Percentiles rank a stretch among this genome's conserved stretches.
phyloP scores from a whole-genome alignment of 2,113 vertebrate species.

The Mesoclemmys tuberculata region DNA sequence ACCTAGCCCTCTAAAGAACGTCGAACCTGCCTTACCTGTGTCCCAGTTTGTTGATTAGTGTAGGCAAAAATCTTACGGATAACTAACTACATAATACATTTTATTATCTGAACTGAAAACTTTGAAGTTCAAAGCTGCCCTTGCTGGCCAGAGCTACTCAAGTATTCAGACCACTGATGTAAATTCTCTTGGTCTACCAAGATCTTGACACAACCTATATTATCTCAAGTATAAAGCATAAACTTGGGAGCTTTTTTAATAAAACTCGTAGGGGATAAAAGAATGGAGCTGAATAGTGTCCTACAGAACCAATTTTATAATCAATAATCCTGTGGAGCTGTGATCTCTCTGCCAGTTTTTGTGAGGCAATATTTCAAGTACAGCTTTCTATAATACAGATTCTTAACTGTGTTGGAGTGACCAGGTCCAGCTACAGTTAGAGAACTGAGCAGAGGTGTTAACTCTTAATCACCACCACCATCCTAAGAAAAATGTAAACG shows the following conservation, averaged over 20 bases:
- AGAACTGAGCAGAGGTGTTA: background rate
- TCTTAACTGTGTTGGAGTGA: background rate
- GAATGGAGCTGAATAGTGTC: background rate
- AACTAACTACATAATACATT: background rate
- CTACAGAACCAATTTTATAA: background rate
- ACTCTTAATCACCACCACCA: background rate
- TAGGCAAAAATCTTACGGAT: background rate
- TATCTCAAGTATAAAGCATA: background rate
- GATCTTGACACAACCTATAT: background rate
- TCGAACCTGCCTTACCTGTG: background rate
- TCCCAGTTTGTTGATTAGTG: background rate
- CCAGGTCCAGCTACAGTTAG: background rate
- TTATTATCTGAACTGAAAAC: background rate
- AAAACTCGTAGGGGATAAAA: background rate
- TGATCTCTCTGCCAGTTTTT: background rate
- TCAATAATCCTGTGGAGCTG: background rate
- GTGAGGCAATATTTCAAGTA: background rate
- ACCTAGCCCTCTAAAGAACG: background rate
- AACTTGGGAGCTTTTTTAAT: background rate
- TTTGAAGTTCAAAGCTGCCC: background rate
- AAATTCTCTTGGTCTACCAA: background rate
- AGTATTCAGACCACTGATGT: background rate
- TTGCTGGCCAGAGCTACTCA: background rate
- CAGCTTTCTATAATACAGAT: background rate
- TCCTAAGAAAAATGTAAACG: background rate